Conservation (phyloP, 1,140 invertebrate genomes). For the Achatina immaculata region DNA sequence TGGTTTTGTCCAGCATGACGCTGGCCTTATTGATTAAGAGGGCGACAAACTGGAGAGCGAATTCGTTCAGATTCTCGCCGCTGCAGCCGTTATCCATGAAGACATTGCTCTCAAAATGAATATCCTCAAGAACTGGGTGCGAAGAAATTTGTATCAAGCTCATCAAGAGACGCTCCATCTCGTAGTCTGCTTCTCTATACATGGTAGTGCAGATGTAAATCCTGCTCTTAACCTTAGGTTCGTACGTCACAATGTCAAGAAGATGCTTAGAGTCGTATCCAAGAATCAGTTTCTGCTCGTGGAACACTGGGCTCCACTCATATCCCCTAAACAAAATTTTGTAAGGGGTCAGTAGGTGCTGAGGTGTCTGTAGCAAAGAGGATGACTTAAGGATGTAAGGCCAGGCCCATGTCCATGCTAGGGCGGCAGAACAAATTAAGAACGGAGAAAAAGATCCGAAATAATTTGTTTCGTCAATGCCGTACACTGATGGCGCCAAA, state of each 20-base stretch:
- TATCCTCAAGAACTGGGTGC: slow-evolving; percentile 39
- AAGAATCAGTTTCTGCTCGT: slow-evolving; percentile 45
- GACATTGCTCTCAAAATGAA: slow-evolving; percentile 59
- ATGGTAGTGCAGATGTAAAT: slow-evolving; percentile 63
- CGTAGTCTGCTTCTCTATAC: slow-evolving; percentile 61
- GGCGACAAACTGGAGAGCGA: slow-evolving; percentile 57
- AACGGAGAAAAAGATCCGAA: slow-evolving; percentile 42
- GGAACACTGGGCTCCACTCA: slow-evolving; percentile 48
- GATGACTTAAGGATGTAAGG: slow-evolving; percentile 41
- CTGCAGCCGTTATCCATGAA: slow-evolving; percentile 63
- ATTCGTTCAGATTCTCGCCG: slow-evolving; percentile 51
- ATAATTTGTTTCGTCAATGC: slow-evolving; percentile 39
- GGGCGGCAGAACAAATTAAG: slow-evolving; percentile 20
- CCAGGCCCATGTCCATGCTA: slow-evolving; percentile 43
- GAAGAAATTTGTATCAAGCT: slow-evolving; percentile 49
- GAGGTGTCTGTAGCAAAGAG: slow-evolving; percentile 36
- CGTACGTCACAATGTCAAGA: not conserved
- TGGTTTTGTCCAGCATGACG: slow-evolving; percentile 37
- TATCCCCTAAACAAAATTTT: slow-evolving; percentile 43
- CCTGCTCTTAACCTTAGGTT: slow-evolving; percentile 27
- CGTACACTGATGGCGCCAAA: slow-evolving; percentile 34
- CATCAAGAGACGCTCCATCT: slow-evolving; percentile 55
- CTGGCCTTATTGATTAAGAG: slow-evolving; percentile 51
- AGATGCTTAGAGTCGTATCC: slow-evolving; percentile 28
- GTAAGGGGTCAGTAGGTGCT: slow-evolving; percentile 45